Conservation (phyloP, 2,888 invertebrate species). For the Acleris cristana region DNA sequence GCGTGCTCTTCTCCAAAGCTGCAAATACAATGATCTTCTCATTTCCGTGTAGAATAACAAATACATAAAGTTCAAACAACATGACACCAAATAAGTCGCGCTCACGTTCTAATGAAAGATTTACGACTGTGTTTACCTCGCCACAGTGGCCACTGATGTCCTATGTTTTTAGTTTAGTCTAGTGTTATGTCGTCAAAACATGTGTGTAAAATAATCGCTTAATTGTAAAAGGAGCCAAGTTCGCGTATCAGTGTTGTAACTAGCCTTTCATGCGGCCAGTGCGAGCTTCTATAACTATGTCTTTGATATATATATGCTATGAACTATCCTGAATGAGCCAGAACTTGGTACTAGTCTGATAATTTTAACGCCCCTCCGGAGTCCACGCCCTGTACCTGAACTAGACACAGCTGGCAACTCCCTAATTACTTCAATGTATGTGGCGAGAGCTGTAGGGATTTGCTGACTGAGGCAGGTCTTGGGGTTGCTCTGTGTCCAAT, state of each 20-base stretch:
- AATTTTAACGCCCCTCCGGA: too few species aligned
- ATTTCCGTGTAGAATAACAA: conserved; percentile 7
- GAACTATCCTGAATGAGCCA: too few species aligned
- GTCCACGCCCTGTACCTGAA: too few species aligned
- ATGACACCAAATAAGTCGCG: conserved; percentile 8
- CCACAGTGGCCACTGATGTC: conserved; percentile 5
- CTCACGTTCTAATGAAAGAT: conserved; percentile 30
- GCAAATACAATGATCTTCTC: not conserved
- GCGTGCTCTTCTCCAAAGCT: not conserved
- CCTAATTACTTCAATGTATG: too few species aligned
- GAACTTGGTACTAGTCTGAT: too few species aligned
- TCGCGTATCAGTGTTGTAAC: not conserved
- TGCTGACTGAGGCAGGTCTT: too few species aligned
- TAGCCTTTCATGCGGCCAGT: not conserved
- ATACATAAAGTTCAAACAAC: conserved; percentile 5
- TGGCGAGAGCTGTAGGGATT: too few species aligned
- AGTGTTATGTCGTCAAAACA: conserved; percentile 3
- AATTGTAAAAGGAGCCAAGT: conserved; percentile 6
- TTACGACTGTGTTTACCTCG: conserved; percentile 48
- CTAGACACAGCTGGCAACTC: too few species aligned
- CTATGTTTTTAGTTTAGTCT: conserved; percentile 17
- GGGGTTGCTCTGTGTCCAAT: too few species aligned
- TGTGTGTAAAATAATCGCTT: not conserved
- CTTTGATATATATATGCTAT: too few species aligned
- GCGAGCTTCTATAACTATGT: too few species aligned